Conservation (phyloP, 2,888 invertebrate genomes). For the Euzetes globulus region DNA sequence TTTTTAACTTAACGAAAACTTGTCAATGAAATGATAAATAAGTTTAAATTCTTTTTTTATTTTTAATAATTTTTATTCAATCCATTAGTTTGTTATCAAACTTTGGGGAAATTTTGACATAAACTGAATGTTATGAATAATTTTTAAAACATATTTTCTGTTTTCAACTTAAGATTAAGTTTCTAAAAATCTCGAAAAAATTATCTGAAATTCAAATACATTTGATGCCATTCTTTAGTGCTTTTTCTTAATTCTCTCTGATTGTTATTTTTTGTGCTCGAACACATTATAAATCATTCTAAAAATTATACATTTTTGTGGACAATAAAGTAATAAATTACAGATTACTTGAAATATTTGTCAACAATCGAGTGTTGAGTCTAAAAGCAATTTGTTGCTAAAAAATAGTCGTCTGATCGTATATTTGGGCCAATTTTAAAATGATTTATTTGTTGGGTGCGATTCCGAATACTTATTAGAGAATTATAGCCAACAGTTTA, state of each 20-base stretch:
- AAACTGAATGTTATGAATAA: neutral
- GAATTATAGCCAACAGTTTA: neutral
- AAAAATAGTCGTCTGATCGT: neutral
- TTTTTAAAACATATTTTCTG: neutral
- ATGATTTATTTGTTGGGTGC: neutral
- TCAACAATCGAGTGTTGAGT: neutral
- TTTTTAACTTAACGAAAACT: neutral
- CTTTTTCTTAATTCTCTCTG: too few relatives aligned
- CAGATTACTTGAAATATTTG: neutral
- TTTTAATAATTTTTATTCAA: neutral
- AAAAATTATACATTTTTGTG: neutral
- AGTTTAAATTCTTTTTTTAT: neutral
- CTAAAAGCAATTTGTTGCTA: neutral
- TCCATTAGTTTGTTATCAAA: neutral
- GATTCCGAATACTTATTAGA: neutral
- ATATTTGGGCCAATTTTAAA: neutral
- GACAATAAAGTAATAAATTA: constrained; percentile 12
- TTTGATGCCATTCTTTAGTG: too few relatives aligned
- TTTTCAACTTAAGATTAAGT: neutral
- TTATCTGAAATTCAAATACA: too few relatives aligned
- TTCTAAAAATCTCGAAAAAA: too few relatives aligned
- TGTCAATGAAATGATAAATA: constrained; percentile 13
- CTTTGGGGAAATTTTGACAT: neutral
- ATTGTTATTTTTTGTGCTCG: too few relatives aligned
- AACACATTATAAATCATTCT: too few relatives aligned